phyloP scores from a whole-genome alignment of 2,797 vertebrate genomes.

The Vultur gryphus region DNA sequence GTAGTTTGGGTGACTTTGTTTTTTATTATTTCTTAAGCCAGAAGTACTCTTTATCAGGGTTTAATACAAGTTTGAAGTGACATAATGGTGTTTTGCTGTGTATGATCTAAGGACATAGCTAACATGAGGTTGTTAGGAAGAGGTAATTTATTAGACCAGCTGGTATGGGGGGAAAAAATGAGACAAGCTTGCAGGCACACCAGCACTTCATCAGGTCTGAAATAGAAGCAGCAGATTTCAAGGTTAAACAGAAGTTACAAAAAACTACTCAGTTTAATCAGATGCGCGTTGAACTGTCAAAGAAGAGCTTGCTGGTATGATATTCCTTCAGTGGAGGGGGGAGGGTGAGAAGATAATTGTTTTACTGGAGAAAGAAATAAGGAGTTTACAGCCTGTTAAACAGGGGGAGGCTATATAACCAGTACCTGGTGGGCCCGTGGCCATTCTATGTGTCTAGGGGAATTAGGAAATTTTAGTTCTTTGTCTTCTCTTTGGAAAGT shows the following conservation, averaged over 20 bases:
- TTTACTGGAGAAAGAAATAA: background rate
- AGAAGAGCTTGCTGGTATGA: background rate
- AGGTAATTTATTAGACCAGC: conserved; percentile 65
- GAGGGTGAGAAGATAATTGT: background rate
- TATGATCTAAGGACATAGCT: conserved; percentile 2
- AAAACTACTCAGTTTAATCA: conserved; percentile 24
- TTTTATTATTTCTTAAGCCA: background rate
- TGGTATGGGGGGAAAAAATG: conserved; percentile 54
- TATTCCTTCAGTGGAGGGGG: background rate
- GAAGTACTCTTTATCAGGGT: background rate
- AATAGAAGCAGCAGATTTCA: conserved; percentile 59
- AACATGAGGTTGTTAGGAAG: conserved; percentile 31
- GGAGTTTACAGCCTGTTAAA: background rate
- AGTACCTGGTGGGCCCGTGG: background rate
- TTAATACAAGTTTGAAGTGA: background rate
- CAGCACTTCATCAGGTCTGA: conserved; percentile 38
- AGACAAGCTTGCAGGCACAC: conserved; percentile 46
- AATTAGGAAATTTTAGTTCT: background rate
- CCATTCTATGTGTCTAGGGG: background rate
- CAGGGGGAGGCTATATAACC: background rate
- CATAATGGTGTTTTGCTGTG: background rate
- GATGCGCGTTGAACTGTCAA: background rate
- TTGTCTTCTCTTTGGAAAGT: background rate
- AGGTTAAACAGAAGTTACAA: conserved; percentile 47
- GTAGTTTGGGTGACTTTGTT: background rate